Evolutionary conservation across 64 coral and sea anemone genomes (phyloP).

Genomic region (Stichodactyla mertensii): DNA sequence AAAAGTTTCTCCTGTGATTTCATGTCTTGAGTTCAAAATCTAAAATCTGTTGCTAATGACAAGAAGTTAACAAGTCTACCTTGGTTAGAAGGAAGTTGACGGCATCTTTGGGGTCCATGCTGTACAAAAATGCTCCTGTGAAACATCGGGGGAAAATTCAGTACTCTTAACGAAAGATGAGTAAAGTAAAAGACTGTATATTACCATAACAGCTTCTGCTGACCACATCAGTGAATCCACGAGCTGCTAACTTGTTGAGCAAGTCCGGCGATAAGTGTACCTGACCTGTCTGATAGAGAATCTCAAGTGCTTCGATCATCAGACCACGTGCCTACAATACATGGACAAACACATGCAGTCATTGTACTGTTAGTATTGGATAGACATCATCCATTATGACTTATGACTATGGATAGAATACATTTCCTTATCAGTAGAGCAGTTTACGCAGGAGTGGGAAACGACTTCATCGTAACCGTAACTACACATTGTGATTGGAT

Average conservation of each 20-base stretch:
- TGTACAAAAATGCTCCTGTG: constrained; percentile 79
- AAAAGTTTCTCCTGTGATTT: too few species aligned
- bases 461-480: too few species aligned
- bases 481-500: too few species aligned
- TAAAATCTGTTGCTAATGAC: too few species aligned
- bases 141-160: neutral
- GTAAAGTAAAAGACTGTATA: neutral
- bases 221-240: constrained; percentile 87
- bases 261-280: constrained; percentile 60
- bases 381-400: too few species aligned
- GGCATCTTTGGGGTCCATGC: constrained; percentile 72
- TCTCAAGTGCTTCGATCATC: constrained; percentile 60
- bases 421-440: too few species aligned
- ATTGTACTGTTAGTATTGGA: too few species aligned
- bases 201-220: constrained; percentile 75
- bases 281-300: constrained; percentile 74
- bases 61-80: constrained; percentile 26
- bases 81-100: constrained; percentile 83
- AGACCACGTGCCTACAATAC: constrained; percentile 70
- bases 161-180: neutral
- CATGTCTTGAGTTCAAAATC: too few species aligned
- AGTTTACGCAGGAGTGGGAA: too few species aligned
- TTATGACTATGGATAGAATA: too few species aligned
- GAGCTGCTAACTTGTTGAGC: constrained; percentile 61
- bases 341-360: too few species aligned